Evolutionary conservation across 2,888 invertebrate species (phyloP).

Genomic region (Eurois occulta): DNA sequence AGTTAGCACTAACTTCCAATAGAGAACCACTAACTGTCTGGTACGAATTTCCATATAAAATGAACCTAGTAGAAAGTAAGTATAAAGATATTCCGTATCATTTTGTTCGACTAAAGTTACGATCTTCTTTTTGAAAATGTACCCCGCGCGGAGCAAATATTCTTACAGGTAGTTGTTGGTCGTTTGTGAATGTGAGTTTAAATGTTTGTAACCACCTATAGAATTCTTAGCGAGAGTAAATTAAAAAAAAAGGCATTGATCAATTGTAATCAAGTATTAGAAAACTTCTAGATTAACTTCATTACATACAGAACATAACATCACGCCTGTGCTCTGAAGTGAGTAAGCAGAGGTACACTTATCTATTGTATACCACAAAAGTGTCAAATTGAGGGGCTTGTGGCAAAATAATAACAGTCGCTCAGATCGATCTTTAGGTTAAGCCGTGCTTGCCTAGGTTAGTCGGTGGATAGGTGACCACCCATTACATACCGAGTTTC

Average conservation of each 20-base stretch:
- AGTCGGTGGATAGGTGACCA: neutral
- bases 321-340: neutral
- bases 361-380: neutral
- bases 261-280: neutral
- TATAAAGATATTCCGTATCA: neutral
- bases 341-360: neutral
- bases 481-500: no score
- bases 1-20: slow-evolving; percentile 36
- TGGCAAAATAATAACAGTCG: neutral
- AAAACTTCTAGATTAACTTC: neutral
- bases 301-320: neutral
- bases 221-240: neutral
- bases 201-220: neutral
- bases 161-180: neutral
- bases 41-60: slow-evolving; percentile 25
- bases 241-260: no score
- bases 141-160: neutral
- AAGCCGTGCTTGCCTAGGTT: neutral
- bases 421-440: no score
- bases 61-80: slow-evolving; percentile 5
- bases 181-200: neutral
- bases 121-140: neutral
- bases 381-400: neutral
- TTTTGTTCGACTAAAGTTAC: neutral
- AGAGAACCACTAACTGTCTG: slow-evolving; percentile 22